Evolutionary conservation across 2,113 vertebrate genomes (phyloP).

Genomic region (Empidonax alnorum): DNA sequence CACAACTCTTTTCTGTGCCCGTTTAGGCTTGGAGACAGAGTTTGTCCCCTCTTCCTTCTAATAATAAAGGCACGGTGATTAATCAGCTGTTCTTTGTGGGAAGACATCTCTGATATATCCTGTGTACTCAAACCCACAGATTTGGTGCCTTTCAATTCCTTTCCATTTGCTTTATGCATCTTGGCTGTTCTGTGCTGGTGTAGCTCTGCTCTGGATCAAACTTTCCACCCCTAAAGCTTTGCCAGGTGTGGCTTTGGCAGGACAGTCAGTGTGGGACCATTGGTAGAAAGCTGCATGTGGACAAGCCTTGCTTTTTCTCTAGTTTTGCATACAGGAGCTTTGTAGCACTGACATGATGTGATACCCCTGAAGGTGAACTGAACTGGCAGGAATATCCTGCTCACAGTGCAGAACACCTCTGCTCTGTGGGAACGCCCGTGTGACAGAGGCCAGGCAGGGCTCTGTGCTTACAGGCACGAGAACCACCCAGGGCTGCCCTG

Average conservation of each 20-base stretch:
- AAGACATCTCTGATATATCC: neutral
- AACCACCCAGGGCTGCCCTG: neutral
- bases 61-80: neutral
- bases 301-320: neutral
- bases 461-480: neutral
- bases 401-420: neutral
- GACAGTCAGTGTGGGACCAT: neutral
- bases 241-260: neutral
- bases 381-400: neutral
- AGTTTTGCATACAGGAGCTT: neutral
- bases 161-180: neutral
- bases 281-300: neutral
- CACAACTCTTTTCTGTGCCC: neutral
- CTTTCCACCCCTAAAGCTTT: neutral
- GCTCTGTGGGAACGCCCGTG: neutral
- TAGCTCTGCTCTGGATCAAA: neutral
- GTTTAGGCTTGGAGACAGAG: neutral
- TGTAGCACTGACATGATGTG: neutral
- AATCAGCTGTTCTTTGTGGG: neutral
- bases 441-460: neutral
- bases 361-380: neutral
- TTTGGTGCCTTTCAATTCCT: neutral
- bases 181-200: neutral
- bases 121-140: neutral
- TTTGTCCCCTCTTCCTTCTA: neutral